Evolutionary conservation across 2,797 vertebrate species (phyloP), one percentile per base, ranked within the genome.

Genomic region (Fistularia tabacaria): DNA sequence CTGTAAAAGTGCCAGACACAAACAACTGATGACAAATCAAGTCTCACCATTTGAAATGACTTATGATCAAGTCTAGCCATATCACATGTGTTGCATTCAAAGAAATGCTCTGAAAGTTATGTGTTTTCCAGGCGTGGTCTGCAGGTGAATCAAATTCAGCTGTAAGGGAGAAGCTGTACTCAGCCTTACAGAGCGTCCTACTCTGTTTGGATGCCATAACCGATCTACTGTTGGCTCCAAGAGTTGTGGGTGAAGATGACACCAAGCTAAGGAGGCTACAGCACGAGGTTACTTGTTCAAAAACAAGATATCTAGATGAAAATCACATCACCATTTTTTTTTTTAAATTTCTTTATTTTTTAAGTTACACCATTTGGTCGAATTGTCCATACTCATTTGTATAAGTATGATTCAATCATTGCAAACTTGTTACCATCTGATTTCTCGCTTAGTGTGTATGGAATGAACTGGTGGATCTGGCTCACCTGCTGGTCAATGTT

Each of bases 401-500:
- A 25, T 25, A 25, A 25, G 25, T 25, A 25, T 25, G 25, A 25
- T 2, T 25, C 25, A 25, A 25, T 25, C 25, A 25, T 25, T 5
- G 25, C 25, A 25, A 25, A 25, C 25, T 25, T 25, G 25, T 25
- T 2, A 3, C 25, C 25, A 5, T 25, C 25, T 40, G 10, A 43
- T 44, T 46, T 48, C n/a, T 54, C 44, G 12, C 54, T 41, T 52
- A 97, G 95, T 90, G 88, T 49, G 72, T 94, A 36, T 90, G 85
- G 10, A 70, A 79, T 0, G 92, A 94, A 73, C 60, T 96, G 76
- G 69, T 77, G 59, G 88, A 86, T 51, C 76, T 95, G 64, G 64
- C 80, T 1, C 45, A 87, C 51, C 85, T 92, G 61, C 51, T 95
- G 83, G 82, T 62, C n/a, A 81, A 86, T 46, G 87, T 89, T 53